These are phyloP conservation scores for Serinus canaria DNA, from an alignment of 2,113 vertebrate genomes.

Conservation along the genomic window DNA sequence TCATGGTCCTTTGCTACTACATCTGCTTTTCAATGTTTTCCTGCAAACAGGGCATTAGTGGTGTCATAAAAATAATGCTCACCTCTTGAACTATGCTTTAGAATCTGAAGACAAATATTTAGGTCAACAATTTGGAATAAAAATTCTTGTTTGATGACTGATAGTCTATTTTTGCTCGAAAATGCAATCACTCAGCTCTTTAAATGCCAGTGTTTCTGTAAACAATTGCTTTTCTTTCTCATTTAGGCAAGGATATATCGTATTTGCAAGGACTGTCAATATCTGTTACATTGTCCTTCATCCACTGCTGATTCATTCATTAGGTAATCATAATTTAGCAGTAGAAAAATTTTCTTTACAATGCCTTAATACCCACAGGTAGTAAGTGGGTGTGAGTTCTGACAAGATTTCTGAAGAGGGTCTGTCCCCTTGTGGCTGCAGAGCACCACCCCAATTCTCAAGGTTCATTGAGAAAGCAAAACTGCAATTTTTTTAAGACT, in stretches of 20 bases:
- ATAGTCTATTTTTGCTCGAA: not conserved
- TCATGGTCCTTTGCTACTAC: not conserved
- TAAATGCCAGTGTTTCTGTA: not conserved
- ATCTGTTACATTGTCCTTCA: not conserved
- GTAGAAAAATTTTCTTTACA: not conserved
- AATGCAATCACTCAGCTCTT: not conserved
- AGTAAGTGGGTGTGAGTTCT: not conserved
- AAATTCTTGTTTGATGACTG: not conserved
- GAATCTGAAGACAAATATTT: not conserved
- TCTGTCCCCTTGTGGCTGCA: not conserved
- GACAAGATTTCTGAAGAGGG: not conserved
- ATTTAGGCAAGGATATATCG: not conserved
- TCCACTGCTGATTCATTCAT: not conserved
- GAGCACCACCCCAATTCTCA: rapidly evolving
- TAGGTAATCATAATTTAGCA: not conserved
- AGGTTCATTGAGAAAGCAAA: not conserved
- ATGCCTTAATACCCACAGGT: not conserved
- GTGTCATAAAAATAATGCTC: not conserved
- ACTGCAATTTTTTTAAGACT: not conserved
- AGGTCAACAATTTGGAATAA: not conserved
- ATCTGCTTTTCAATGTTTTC: not conserved
- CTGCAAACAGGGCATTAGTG: not conserved
- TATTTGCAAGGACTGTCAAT: not conserved
- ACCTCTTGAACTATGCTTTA: not conserved
- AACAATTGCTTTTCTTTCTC: not conserved